A percentile compares a stretch with the other conserved stretches of the same genome.
phyloP scores from a whole-genome alignment of 2,888 invertebrate genomes.

The Nysson spinosus region DNA sequence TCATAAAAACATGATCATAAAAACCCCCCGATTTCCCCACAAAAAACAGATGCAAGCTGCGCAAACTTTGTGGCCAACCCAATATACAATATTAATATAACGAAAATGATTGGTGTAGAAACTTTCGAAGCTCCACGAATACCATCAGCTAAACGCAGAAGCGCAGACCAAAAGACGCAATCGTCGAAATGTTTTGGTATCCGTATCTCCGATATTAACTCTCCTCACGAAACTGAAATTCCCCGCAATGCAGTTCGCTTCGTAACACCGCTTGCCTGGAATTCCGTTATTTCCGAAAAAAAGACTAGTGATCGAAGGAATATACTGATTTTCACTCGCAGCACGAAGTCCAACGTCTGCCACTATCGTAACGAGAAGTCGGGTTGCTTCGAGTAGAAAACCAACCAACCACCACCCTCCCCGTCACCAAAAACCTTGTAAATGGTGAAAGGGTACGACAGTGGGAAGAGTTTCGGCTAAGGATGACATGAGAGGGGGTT shows the following conservation, averaged over 20 bases:
- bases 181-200: background rate
- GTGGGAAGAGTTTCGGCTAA: too few species aligned
- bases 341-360: slow-evolving; percentile 51
- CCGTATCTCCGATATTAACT: background rate
- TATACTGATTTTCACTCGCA: slow-evolving; percentile 58
- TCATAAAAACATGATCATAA: too few species aligned
- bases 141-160: background rate
- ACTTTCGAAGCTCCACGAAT: background rate
- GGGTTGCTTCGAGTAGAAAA: slow-evolving; percentile 46
- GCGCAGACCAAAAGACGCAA: background rate
- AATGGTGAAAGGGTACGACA: slow-evolving; percentile 24
- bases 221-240: slow-evolving; percentile 10
- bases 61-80: too few species aligned
- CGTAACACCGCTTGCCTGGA: background rate
- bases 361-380: slow-evolving; percentile 44
- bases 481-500: too few species aligned
- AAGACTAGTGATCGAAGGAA: slow-evolving; percentile 39
- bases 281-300: slow-evolving; percentile 31
- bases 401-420: slow-evolving; percentile 49
- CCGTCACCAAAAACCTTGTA: slow-evolving; percentile 49
- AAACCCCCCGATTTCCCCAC: too few species aligned
- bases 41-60: too few species aligned
- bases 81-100: too few species aligned
- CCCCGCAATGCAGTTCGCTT: slow-evolving; percentile 36
- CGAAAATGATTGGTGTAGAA: too few species aligned